Evolutionary conservation across 2,797 vertebrate genomes (phyloP).

Genomic region (Adrianichthys oophorus): DNA sequence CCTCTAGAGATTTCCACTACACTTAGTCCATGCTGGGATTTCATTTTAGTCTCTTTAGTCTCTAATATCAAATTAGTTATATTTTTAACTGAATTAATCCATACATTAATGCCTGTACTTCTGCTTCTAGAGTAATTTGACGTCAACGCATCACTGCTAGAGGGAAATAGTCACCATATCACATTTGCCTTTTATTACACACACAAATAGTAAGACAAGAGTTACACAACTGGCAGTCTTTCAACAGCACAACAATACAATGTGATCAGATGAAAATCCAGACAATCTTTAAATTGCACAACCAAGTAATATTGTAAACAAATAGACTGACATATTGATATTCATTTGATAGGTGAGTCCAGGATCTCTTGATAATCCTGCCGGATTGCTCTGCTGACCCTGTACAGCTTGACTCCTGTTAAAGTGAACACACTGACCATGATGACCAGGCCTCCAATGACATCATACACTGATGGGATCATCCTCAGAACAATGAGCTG

Average conservation of each 20-base stretch:
- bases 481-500: slow-evolving; percentile 91
- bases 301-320: slow-evolving; percentile 73
- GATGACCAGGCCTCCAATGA: slow-evolving; percentile 91
- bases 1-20: slow-evolving; percentile 9
- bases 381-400: slow-evolving; percentile 85
- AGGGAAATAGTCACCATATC: slow-evolving; percentile 49
- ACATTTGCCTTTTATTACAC: slow-evolving; percentile 74
- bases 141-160: slow-evolving; percentile 57
- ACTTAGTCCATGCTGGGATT: slow-evolving; percentile 23
- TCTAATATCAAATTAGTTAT: neutral
- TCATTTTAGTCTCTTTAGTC: neutral
- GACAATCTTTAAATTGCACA: slow-evolving; percentile 79
- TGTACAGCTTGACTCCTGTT: slow-evolving; percentile 90
- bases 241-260: slow-evolving; percentile 74
- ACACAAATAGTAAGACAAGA: slow-evolving; percentile 78
- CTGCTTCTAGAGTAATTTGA: slow-evolving; percentile 41
- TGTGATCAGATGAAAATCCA: slow-evolving; percentile 75
- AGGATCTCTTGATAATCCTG: slow-evolving; percentile 96
- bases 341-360: slow-evolving; percentile 94
- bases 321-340: slow-evolving; percentile 44
- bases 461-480: slow-evolving; percentile 90
- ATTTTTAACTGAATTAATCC: too few relatives aligned
- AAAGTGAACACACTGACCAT: slow-evolving; percentile 93
- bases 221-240: slow-evolving; percentile 77
- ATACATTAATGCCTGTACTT: slow-evolving; percentile 5